Evolutionary conservation across 2,113 vertebrate species (phyloP).

Genomic region (Puffinus mauretanicus): DNA sequence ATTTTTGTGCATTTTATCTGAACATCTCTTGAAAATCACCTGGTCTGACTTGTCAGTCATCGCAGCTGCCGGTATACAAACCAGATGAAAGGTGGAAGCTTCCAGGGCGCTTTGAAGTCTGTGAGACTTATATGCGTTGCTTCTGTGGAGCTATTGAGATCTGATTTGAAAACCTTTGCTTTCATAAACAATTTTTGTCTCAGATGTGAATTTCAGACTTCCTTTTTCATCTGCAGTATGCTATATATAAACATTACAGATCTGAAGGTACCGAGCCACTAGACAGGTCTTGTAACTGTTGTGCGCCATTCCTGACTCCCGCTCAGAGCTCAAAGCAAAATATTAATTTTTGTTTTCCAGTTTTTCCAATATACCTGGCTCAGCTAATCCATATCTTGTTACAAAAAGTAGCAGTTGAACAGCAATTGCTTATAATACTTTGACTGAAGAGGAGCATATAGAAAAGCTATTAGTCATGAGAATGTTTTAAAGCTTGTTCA

Average conservation of each 20-base stretch:
- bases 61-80: not conserved
- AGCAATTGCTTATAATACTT: not conserved
- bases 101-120: conserved; percentile 1
- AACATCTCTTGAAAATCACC: not conserved
- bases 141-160: not conserved
- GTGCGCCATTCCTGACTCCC: not conserved
- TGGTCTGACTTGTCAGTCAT: not conserved
- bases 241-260: not conserved
- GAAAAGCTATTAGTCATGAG: not conserved
- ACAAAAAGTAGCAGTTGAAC: not conserved
- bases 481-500: not conserved
- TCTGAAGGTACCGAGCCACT: not conserved
- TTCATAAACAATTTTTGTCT: conserved; percentile 27
- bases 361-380: not conserved
- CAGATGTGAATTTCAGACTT: conserved; percentile 13
- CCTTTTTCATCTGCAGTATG: not conserved
- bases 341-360: not conserved
- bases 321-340: not conserved
- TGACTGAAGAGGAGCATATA: not conserved
- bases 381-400: not conserved
- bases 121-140: not conserved
- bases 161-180: not conserved
- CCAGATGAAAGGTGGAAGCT: not conserved
- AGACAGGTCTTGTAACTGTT: not conserved
- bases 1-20: not conserved